These are phyloP conservation scores for Zaprionus kolodkinae DNA, from an alignment of 1,140 invertebrate species.

Conservation along the genomic window DNA sequence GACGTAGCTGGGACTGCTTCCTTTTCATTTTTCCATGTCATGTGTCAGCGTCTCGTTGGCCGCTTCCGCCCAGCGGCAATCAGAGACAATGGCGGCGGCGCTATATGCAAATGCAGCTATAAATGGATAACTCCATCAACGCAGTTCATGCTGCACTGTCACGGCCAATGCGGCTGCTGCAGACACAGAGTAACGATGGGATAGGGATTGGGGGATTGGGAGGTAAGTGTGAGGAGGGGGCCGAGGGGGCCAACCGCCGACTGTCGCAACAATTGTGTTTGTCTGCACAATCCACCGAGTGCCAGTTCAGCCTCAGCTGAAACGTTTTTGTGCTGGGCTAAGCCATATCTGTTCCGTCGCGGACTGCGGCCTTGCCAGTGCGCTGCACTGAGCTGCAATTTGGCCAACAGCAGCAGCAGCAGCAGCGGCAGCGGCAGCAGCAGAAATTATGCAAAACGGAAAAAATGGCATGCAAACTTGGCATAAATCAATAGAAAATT, in stretches of 20 bases:
- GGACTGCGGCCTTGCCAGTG: constrained; percentile 28
- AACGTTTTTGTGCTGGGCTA: neutral
- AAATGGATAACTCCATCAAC: constrained; percentile 82
- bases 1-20: constrained; percentile 34
- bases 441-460: constrained; percentile 80
- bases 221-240: no score
- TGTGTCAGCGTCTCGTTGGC: constrained; percentile 75
- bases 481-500: constrained; percentile 83
- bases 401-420: constrained; percentile 56
- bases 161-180: constrained; percentile 38
- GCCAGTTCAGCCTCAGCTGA: neutral
- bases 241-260: constrained; percentile 53
- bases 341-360: constrained; percentile 28
- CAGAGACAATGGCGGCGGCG: constrained; percentile 54
- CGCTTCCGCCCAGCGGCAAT: constrained; percentile 70
- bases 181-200: constrained; percentile 57
- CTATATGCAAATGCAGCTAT: constrained; percentile 79
- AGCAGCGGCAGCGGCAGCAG: neutral
- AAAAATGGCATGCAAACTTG: constrained; percentile 82
- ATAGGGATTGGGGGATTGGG: constrained; percentile 25
- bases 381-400: constrained; percentile 53
- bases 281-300: constrained; percentile 20
- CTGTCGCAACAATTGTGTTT: constrained; percentile 74
- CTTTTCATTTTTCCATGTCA: constrained; percentile 82
- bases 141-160: constrained; percentile 70